Conservation (phyloP, 1,140 invertebrate genomes). For the Bombus sylvicola region DNA sequence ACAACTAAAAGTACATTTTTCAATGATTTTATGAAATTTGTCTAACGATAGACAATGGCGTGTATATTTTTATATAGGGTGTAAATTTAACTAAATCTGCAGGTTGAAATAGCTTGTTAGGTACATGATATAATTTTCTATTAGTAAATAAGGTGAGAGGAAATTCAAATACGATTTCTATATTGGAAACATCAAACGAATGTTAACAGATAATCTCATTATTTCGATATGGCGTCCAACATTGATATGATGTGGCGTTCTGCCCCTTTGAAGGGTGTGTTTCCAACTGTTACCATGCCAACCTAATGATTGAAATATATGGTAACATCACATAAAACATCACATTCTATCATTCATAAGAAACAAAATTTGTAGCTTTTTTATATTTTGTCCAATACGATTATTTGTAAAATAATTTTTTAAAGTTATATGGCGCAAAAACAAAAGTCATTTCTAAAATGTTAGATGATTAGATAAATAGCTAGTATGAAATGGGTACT, state of each 20-base stretch:
- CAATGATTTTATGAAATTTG: background rate
- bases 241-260: background rate
- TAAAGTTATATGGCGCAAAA: background rate
- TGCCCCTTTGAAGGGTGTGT: background rate
- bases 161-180: background rate
- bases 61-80: background rate
- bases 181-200: background rate
- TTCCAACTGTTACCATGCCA: constrained; percentile 23
- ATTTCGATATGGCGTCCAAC: constrained; percentile 21
- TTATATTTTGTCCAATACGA: background rate
- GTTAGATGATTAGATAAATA: no score
- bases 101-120: background rate
- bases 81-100: background rate
- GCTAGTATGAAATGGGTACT: background rate
- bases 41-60: no score
- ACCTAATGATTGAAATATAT: constrained; percentile 12
- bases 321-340: background rate
- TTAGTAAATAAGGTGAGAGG: background rate
- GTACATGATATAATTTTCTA: background rate
- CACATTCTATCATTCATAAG: background rate
- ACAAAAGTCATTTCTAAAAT: background rate
- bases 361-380: background rate
- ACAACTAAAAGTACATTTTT: background rate
- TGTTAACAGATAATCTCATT: background rate
- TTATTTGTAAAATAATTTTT: background rate